These are phyloP conservation scores for Onychomys torridus DNA, from an alignment of 2,797 vertebrate genomes.

Conservation along the genomic window DNA sequence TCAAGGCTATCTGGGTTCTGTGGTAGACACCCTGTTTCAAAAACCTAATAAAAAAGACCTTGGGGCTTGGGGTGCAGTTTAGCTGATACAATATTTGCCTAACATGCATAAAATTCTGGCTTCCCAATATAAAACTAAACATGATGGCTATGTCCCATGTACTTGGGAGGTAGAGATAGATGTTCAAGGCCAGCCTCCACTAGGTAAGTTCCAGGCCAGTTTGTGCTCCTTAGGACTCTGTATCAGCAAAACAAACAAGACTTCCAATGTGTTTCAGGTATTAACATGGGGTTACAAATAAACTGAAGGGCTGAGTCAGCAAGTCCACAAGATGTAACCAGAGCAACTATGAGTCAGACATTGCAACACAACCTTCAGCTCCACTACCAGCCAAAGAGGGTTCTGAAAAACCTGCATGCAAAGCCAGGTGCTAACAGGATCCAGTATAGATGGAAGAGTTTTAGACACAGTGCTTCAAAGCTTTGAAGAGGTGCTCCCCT, in stretches of 20 bases:
- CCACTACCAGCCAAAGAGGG: neutral
- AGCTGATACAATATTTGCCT: neutral
- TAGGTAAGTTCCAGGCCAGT: neutral
- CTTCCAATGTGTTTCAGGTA: neutral
- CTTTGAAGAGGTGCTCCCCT: conserved; percentile 18
- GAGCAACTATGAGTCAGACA: neutral
- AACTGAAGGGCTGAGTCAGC: neutral
- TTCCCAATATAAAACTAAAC: neutral
- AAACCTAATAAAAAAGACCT: neutral
- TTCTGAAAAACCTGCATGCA: neutral
- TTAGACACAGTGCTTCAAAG: neutral
- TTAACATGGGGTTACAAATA: neutral
- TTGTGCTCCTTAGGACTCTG: neutral
- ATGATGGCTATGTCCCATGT: neutral
- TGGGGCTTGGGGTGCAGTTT: neutral
- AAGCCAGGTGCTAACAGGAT: neutral
- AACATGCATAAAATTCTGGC: neutral
- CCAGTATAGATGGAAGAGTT: neutral
- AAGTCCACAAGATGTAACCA: neutral
- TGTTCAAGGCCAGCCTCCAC: neutral
- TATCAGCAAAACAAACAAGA: neutral
- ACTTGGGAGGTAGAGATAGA: neutral
- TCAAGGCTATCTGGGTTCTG: neutral
- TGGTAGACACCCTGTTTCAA: neutral
- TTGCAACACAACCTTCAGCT: neutral